phyloP scores from a whole-genome alignment of 2,113 vertebrate species.

The Brienomyrus longianalis region DNA sequence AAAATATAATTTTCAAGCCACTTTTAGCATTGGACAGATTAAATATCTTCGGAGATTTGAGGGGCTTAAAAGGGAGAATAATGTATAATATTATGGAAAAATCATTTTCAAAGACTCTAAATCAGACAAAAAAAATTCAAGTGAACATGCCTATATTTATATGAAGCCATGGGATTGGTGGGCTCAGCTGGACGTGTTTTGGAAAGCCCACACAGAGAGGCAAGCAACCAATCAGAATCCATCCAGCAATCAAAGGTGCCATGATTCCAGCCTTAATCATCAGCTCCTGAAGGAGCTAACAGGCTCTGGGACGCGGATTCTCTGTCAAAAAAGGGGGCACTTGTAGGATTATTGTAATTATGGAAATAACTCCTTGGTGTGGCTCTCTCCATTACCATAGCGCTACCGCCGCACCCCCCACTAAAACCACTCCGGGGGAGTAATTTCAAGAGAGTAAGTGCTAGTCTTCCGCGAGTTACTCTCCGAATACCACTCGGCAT shows the following conservation, averaged over 20 bases:
- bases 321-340: not conserved
- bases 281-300: not conserved
- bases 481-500: not conserved
- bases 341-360: not conserved
- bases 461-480: not conserved
- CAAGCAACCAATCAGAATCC: not conserved
- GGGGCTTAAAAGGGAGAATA: not conserved
- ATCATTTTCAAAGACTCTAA: not conserved
- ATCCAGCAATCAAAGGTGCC: not conserved
- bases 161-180: not conserved
- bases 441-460: not conserved
- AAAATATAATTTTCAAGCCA: not conserved
- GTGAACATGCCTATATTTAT: not conserved
- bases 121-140: not conserved
- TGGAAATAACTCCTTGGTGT: not conserved
- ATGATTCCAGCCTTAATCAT: not conserved
- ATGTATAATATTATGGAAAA: not conserved
- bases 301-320: not conserved
- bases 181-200: not conserved
- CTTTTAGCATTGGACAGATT: not conserved
- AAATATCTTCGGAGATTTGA: not conserved
- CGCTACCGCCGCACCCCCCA: not conserved
- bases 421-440: not conserved
- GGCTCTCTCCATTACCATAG: not conserved
- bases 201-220: not conserved